Evolutionary conservation across 2,113 vertebrate genomes (phyloP).

Genomic region (Cyphomyrus discorhynchus): DNA sequence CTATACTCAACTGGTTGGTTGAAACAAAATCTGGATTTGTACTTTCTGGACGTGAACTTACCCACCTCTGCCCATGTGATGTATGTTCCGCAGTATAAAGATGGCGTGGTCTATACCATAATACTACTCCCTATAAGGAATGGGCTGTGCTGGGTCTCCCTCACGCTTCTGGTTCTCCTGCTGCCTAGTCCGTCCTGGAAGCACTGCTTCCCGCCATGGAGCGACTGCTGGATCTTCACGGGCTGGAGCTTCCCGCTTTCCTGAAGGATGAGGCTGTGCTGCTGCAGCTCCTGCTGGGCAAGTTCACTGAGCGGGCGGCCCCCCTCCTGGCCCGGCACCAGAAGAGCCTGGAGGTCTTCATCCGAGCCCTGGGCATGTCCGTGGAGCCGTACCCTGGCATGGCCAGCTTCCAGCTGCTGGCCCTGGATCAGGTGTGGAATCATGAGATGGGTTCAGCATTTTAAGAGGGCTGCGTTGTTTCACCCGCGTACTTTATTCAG

Average conservation of each 20-base stretch:
- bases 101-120: not conserved
- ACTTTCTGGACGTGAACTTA: too few relatives aligned
- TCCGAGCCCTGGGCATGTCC: conserved; percentile 64
- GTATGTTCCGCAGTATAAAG: not conserved
- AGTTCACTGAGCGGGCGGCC: conserved; percentile 74
- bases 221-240: conserved; percentile 67
- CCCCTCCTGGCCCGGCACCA: conserved; percentile 65
- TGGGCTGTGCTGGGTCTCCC: not conserved
- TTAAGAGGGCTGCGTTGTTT: not conserved
- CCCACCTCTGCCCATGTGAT: not conserved
- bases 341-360: conserved; percentile 70
- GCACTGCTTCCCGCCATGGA: conserved; percentile 68
- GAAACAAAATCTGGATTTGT: too few relatives aligned
- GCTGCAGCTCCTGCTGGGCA: conserved; percentile 68
- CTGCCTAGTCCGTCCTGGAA: conserved; percentile 63
- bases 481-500: not conserved
- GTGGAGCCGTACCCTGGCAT: conserved; percentile 55
- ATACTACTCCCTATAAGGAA: not conserved
- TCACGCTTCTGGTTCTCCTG: not conserved
- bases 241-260: conserved; percentile 50
- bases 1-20: too few relatives aligned
- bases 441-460: not conserved
- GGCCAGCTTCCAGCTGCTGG: conserved; percentile 68
- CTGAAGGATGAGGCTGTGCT: conserved; percentile 71
- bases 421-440: conserved; percentile 76